Percentiles rank a stretch among this genome's conserved stretches.
Conservation (phyloP, 2,797 vertebrate genomes). For the Anas flavirostris region DNA sequence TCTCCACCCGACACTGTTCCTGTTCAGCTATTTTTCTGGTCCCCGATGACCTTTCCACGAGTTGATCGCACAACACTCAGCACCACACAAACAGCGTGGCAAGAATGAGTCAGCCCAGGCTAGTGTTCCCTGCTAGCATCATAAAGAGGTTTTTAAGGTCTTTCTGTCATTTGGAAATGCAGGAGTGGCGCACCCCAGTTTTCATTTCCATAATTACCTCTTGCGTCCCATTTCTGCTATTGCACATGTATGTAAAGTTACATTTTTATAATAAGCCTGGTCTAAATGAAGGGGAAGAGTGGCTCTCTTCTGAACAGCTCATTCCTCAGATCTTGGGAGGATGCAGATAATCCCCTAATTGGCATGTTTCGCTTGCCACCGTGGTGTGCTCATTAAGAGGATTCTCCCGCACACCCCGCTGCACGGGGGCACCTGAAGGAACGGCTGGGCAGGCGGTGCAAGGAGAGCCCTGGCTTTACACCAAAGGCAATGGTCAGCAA, state of each 20-base stretch:
- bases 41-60: accelerated
- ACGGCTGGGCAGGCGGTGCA: background rate
- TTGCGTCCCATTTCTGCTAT: background rate
- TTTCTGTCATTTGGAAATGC: background rate
- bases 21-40: background rate
- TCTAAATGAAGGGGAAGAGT: background rate
- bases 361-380: background rate
- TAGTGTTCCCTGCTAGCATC: background rate
- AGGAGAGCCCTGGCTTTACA: background rate
- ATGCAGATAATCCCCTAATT: constrained; percentile 40
- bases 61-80: accelerated
- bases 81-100: accelerated
- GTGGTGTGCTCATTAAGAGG: constrained; percentile 18
- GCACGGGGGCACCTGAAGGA: background rate
- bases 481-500: background rate
- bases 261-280: background rate
- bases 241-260: accelerated
- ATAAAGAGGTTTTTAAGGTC: background rate
- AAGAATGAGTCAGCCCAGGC: background rate
- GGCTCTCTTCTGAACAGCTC: background rate
- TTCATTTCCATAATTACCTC: background rate
- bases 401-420: background rate
- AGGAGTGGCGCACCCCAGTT: background rate
- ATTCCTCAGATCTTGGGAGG: background rate
- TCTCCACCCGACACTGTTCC: background rate